Base-by-base conservation (phyloP, 2,113 vertebrate species). In the Chlamydotis undulata region DNA sequence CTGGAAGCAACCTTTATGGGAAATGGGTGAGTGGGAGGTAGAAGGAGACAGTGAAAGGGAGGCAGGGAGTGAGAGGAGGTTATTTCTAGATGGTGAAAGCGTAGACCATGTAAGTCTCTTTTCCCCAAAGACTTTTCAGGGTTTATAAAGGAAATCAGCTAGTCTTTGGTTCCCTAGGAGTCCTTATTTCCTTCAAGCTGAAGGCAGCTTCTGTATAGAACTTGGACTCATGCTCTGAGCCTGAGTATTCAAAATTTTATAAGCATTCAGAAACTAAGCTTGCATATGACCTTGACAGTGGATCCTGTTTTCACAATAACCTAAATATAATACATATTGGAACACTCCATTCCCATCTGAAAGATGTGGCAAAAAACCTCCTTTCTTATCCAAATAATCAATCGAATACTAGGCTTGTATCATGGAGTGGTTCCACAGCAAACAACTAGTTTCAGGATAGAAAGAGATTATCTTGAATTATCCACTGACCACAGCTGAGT, bases 1-100 rank as follows among this genome's bases (percentile, higher is more conserved):
- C 92, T 95, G 94, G 69, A 96, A 93, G 84, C 0, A 37, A 82
- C 77, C 67, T 93, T 95, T 95, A 89, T 93, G 82, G 85, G 94
- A 94, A 96, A 76, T 77, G 63, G 59, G 21, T 70, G 65, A 91
- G 50, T 91, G 70, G 70, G 90, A 87, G 55, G 83, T 57, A 85
- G 68, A 69, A 83, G 78, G 25, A 79, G 79, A 67, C 56, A 70
- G 22, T 1, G 3, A 83, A 91, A 74, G 37, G 21, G 67, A 83
- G 31, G 61, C 61, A 89, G 47, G 21, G 90, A 89, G n/a, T 21
- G 43, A 94, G 47, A 82, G 31, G 35, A 79, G 83, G 59, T 89
- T 93, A 55, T 91, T 97, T 92, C 77, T 97, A 65, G 26, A 59
- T 76, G n/a, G 64, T 17, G 16, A 23, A 82, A 94, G 56, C 14